These are phyloP conservation scores for Rhopalosiphum maidis DNA, from an alignment of 1,140 invertebrate genomes.

Conservation along the genomic window DNA sequence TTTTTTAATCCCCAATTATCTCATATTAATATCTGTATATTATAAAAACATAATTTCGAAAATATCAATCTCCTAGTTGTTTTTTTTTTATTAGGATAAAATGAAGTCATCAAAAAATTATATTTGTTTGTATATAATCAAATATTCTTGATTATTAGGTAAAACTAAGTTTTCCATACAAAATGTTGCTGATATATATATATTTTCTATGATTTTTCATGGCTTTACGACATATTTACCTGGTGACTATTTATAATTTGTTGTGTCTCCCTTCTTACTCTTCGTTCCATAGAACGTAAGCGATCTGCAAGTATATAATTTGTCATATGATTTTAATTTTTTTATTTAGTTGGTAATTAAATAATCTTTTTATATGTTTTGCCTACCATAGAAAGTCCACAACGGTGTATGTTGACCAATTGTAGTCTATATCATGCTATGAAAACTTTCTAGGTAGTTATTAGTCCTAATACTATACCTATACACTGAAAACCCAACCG, in stretches of 20 bases:
- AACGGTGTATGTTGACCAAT: not conserved
- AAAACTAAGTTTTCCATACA: not conserved
- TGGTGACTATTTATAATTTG: not conserved
- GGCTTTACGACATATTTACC: not conserved
- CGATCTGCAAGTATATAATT: not conserved
- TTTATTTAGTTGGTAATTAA: no score
- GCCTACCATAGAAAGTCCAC: conserved; percentile 3
- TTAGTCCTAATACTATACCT: not conserved
- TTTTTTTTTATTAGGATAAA: no score
- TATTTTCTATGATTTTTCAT: not conserved
- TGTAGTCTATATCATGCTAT: not conserved
- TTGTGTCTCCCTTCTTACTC: not conserved
- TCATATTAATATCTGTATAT: no score
- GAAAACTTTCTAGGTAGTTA: conserved; percentile 12
- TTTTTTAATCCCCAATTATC: no score
- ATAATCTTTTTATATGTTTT: no score
- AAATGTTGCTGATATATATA: not conserved
- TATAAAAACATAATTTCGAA: no score
- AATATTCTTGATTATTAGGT: no score
- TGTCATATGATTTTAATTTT: no score
- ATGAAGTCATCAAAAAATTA: no score
- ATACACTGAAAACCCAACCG: not conserved
- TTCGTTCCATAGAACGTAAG: not conserved
- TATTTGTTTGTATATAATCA: no score
- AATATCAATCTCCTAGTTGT: no score